Conservation (phyloP, 2,113 vertebrate genomes). For the Leptobrachium ailaonicum region DNA sequence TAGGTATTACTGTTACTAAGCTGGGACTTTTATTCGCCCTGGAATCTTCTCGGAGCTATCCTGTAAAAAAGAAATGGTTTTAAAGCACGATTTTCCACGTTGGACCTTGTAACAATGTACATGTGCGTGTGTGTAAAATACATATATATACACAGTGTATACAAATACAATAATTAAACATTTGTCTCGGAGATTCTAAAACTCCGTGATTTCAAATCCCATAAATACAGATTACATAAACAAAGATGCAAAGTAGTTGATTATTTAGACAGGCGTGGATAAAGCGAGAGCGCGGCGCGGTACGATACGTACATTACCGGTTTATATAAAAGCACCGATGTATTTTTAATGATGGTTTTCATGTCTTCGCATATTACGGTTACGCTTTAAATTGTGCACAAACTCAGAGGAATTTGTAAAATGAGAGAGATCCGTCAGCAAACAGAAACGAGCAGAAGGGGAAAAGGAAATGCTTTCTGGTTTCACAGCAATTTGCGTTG, state of each 20-base stretch:
- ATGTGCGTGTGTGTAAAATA: conserved; percentile 21
- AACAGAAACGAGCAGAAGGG: background rate
- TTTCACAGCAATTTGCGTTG: no score
- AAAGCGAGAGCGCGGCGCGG: background rate
- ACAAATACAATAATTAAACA: conserved; percentile 50
- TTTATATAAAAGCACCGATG: background rate
- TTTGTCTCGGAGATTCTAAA: conserved; percentile 28
- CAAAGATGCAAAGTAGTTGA: background rate
- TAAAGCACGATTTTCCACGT: conserved; percentile 63
- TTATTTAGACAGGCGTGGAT: background rate
- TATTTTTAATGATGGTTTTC: conserved; percentile 5
- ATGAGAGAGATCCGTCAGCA: background rate
- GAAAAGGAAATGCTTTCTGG: background rate
- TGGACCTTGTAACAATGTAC: conserved; percentile 50
- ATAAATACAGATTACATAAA: conserved; percentile 17
- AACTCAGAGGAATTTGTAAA: background rate
- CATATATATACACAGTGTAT: conserved; percentile 30
- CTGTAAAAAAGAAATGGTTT: conserved; percentile 29
- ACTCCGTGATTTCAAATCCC: background rate
- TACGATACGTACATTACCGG: background rate
- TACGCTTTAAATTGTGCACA: background rate
- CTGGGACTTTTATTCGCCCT: conserved; percentile 66
- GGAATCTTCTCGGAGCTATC: conserved; percentile 65
- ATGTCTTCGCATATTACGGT: background rate
- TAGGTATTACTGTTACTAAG: conserved; percentile 68